Conservation (phyloP, 2,113 vertebrate species). For the Laterallus jamaicensis region DNA sequence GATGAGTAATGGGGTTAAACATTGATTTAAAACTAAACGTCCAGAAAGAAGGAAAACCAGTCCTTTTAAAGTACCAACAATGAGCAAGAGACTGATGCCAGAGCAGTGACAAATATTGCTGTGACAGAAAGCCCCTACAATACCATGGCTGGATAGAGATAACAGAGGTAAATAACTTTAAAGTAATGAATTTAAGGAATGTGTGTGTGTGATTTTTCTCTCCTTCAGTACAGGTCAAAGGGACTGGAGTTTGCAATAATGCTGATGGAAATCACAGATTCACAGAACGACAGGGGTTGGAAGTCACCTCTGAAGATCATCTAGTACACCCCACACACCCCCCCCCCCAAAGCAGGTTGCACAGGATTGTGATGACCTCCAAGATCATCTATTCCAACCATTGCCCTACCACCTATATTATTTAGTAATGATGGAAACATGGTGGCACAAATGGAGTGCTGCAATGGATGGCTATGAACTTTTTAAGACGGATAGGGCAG, state of each 20-base stretch:
- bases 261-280: background rate
- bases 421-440: too few relatives aligned
- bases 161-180: constrained; percentile 15
- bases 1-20: constrained; percentile 35
- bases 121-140: background rate
- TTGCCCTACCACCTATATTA: too few relatives aligned
- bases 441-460: too few relatives aligned
- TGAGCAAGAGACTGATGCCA: background rate
- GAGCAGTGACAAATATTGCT: background rate
- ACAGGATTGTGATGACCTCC: too few relatives aligned
- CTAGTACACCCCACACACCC: too few relatives aligned
- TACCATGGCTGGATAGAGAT: background rate
- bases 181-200: background rate
- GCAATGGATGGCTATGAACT: too few relatives aligned
- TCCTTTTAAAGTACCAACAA: background rate
- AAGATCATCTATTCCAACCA: too few relatives aligned
- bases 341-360: too few relatives aligned
- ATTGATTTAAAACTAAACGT: background rate
- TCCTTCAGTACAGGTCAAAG: background rate
- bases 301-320: too few relatives aligned
- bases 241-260: background rate
- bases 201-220: background rate
- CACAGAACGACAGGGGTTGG: too few relatives aligned
- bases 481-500: too few relatives aligned
- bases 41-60: constrained; percentile 4